A percentile compares a stretch with the other conserved stretches of the same genome.
Evolutionary conservation across 2,797 vertebrate genomes (phyloP).

Genomic region (Dallia pectoralis): DNA sequence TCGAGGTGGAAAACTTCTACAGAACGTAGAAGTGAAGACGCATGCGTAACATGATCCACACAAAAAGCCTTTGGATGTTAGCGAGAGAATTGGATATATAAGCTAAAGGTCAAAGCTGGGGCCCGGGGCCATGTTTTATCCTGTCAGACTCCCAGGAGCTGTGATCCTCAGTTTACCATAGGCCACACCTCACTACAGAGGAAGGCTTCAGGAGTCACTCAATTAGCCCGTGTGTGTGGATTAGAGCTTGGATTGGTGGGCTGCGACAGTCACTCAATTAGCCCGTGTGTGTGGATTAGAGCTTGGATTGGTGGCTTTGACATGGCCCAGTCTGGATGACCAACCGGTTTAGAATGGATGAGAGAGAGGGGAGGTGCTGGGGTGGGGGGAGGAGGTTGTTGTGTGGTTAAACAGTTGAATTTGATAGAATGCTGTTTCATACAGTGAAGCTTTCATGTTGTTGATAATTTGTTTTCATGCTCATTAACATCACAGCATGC

Average conservation of each 20-base stretch:
- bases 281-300: conserved; percentile 15
- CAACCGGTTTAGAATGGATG: neutral
- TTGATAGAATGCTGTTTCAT: neutral
- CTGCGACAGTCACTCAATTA: no score
- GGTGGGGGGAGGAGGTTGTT: neutral
- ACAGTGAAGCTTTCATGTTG: neutral
- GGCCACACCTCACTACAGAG: neutral
- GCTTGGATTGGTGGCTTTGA: conserved; percentile 5
- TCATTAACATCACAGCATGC: neutral
- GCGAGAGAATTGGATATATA: no score
- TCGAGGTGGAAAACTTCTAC: no score
- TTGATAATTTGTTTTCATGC: neutral
- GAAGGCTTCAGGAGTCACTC: conserved; percentile 8
- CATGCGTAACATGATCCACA: no score
- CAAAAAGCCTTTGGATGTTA: no score
- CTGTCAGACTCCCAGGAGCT: no score
- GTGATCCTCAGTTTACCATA: neutral
- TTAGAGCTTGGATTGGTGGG: conserved; percentile 1
- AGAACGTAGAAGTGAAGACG: no score
- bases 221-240: conserved; percentile 13
- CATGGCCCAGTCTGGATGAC: neutral
- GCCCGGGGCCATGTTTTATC: no score
- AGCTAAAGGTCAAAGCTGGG: no score
- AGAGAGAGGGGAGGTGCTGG: neutral
- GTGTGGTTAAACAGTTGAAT: neutral